phyloP scores from a whole-genome alignment of 2,113 vertebrate species.

The Nymphicus hollandicus region DNA sequence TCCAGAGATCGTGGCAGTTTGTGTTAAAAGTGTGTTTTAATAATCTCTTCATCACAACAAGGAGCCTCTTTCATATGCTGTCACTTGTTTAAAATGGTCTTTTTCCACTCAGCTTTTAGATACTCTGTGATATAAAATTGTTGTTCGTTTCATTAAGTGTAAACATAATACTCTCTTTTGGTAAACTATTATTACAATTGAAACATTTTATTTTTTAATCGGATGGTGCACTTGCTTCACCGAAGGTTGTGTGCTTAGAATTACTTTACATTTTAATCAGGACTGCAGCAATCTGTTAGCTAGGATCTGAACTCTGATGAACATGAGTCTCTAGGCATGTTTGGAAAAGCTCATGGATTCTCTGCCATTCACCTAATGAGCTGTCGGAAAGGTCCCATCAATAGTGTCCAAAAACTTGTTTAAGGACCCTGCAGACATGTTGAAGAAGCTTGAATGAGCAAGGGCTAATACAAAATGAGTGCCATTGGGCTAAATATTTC shows the following conservation, averaged over 20 bases:
- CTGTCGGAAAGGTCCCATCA: constrained; percentile 28
- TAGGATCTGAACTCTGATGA: constrained; percentile 6
- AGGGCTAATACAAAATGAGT: not conserved
- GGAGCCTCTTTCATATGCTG: not conserved
- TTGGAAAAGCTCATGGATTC: constrained; percentile 36
- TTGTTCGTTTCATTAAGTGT: constrained; percentile 12
- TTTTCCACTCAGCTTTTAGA: not conserved
- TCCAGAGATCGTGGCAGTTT: not conserved
- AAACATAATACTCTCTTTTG: constrained; percentile 15
- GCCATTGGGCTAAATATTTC: constrained; percentile 20
- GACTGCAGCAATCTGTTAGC: constrained; percentile 45
- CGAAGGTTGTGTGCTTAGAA: constrained; percentile 4
- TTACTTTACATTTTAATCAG: constrained; percentile 55
- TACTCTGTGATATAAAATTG: not conserved
- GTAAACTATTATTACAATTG: constrained; percentile 13
- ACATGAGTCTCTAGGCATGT: not conserved
- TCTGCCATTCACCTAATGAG: constrained; percentile 19
- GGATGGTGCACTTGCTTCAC: not conserved
- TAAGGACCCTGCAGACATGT: constrained; percentile 20
- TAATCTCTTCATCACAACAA: constrained; percentile 26
- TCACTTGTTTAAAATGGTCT: not conserved
- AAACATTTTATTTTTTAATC: not conserved
- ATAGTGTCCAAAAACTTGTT: not conserved
- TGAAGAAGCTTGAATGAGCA: constrained; percentile 22
- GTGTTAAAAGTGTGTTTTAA: constrained; percentile 11